Base-by-base conservation (phyloP, 2,888 invertebrate species). In the Thereva unica region DNA sequence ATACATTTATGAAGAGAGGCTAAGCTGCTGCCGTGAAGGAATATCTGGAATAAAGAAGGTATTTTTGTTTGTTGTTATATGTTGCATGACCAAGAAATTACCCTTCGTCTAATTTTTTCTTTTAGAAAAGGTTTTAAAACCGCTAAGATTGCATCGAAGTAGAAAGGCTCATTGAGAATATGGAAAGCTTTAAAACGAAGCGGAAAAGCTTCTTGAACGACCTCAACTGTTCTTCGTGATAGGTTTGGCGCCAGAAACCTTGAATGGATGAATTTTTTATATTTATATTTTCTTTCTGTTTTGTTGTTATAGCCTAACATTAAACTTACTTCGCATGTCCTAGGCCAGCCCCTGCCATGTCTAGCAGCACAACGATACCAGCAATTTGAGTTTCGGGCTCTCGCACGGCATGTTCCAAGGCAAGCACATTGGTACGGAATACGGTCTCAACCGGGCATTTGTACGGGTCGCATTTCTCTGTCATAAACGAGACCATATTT, bases 141-240 rank as follows among this genome's bases (percentile, higher is more conserved):
- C 64, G 84, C 85, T 79, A 86, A 90, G 68, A 89, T 85, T 73
- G 88, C 87, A 77, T 90, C 90, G 77, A 90, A 90, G 38, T 89
- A 78, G 88, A 90, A 90, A 0, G 90, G 88, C 74, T 90, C 88
- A 76, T 89, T 86, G 56, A 90, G 83, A 52, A 91, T 83, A 78
- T 91, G 91, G 64, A 90, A 85, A 0, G 88, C 87, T 73, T 88
- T 83, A 0, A 87, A 87, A 67, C 84, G 85, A 75, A 89, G 83
- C 0, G 90, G 90, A 74, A 88, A 89, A 68, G 83, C 82, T 72
- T 83, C 83, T 74, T 83, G 83, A 2, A 84, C 80, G 54, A 83
- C 76, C 67, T 83, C 82, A 1, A 82, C 82, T 68, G 82, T 82
- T 70, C 78, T 76, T 68, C 77, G 78, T 0, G 81, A 81, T 68